phyloP scores from a whole-genome alignment of 1,140 invertebrate species.

The Ceratosolen solmsi region DNA sequence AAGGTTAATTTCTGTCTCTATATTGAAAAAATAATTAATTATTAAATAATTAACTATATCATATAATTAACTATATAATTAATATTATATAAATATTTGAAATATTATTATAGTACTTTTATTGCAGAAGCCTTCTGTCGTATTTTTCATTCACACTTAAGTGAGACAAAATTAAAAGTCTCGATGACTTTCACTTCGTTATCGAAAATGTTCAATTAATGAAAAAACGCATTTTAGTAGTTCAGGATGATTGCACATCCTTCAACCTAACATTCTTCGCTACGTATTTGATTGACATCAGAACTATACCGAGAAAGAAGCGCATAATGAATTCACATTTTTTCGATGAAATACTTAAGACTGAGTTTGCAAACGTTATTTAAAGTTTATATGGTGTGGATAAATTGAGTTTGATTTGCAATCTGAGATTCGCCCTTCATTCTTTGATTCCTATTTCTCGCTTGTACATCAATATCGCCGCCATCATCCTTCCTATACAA shows the following conservation, averaged over 20 bases:
- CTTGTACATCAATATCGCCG: background rate
- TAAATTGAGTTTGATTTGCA: background rate
- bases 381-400: slow-evolving; percentile 56
- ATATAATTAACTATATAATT: too few relatives aligned
- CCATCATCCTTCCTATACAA: too few relatives aligned
- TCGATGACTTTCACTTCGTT: too few relatives aligned
- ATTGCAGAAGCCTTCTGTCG: too few relatives aligned
- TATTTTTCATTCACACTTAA: too few relatives aligned
- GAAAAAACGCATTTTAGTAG: slow-evolving; percentile 53
- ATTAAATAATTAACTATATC: too few relatives aligned
- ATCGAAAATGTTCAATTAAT: slow-evolving; percentile 46
- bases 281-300: background rate
- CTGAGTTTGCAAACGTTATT: slow-evolving; percentile 63
- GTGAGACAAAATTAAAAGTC: too few relatives aligned
- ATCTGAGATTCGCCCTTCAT: background rate
- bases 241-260: slow-evolving; percentile 47
- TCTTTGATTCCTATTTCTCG: slow-evolving; percentile 3
- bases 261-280: background rate
- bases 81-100: too few relatives aligned
- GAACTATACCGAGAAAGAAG: background rate
- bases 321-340: slow-evolving; percentile 52
- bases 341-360: slow-evolving; percentile 56
- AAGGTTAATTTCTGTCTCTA: too few relatives aligned
- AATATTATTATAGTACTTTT: too few relatives aligned
- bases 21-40: too few relatives aligned